Conservation (phyloP, 2,888 invertebrate genomes). For the Lycia hirtaria region DNA sequence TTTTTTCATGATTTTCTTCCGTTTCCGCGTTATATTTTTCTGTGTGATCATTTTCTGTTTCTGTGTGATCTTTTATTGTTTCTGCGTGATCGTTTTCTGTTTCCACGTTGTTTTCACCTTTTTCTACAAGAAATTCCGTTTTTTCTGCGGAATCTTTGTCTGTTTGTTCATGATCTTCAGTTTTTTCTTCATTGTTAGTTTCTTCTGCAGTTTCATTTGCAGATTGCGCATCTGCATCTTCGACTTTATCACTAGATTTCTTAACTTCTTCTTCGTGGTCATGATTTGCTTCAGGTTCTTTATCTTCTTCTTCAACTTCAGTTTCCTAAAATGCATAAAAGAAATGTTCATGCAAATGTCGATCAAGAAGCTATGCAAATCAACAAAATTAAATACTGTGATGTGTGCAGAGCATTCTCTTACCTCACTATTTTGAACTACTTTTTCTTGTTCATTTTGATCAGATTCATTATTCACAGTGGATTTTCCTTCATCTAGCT, state of each 20-base stretch:
- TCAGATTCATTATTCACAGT: constrained; percentile 40
- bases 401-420: constrained; percentile 62
- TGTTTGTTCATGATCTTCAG: constrained; percentile 32
- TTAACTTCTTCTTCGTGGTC: constrained; percentile 30
- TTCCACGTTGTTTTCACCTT: not conserved
- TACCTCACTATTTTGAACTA: constrained; percentile 64
- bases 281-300: constrained; percentile 35
- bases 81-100: not conserved
- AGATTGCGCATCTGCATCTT: constrained; percentile 19
- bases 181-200: constrained; percentile 33
- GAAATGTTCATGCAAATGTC: constrained; percentile 77
- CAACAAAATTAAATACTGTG: constrained; percentile 61
- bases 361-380: constrained; percentile 77
- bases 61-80: constrained; percentile 26
- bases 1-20: not conserved
- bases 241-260: constrained; percentile 36
- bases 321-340: constrained; percentile 75
- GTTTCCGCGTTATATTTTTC: not conserved
- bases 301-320: constrained; percentile 47
- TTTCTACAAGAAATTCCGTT: not conserved
- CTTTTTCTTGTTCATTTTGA: constrained; percentile 43
- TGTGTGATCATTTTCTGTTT: not conserved
- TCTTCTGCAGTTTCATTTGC: constrained; percentile 23
- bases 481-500: constrained; percentile 66
- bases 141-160: constrained; percentile 24